These are phyloP conservation scores for Ladona fulva DNA, from an alignment of 1,140 invertebrate species.

Conservation along the genomic window DNA sequence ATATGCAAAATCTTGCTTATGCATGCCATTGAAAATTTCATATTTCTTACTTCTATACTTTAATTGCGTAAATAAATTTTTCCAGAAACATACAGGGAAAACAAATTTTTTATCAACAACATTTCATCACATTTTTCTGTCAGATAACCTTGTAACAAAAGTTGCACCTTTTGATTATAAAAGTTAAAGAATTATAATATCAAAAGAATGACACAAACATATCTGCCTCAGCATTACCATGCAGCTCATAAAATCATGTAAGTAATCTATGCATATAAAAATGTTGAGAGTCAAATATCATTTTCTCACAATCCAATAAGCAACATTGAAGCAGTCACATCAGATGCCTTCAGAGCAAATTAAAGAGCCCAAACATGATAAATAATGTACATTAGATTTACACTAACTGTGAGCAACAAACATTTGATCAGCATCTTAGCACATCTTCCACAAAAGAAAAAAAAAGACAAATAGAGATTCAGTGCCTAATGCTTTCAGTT, in stretches of 20 bases:
- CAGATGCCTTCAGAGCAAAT: neutral
- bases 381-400: neutral
- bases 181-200: neutral
- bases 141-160: neutral
- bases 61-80: neutral
- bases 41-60: neutral
- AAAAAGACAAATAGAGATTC: neutral
- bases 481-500: neutral
- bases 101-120: neutral
- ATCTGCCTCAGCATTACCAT: neutral
- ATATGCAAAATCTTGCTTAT: neutral
- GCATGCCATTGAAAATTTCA: neutral
- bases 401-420: neutral
- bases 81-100: neutral
- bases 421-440: neutral
- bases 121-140: neutral
- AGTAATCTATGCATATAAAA: neutral
- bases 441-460: neutral
- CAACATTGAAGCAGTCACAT: neutral
- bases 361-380: neutral
- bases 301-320: neutral
- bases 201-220: neutral
- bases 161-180: neutral
- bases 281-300: neutral
- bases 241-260: neutral